Evolutionary conservation across 2,113 vertebrate species (phyloP).

Genomic region (Gasterosteus aculeatus): DNA sequence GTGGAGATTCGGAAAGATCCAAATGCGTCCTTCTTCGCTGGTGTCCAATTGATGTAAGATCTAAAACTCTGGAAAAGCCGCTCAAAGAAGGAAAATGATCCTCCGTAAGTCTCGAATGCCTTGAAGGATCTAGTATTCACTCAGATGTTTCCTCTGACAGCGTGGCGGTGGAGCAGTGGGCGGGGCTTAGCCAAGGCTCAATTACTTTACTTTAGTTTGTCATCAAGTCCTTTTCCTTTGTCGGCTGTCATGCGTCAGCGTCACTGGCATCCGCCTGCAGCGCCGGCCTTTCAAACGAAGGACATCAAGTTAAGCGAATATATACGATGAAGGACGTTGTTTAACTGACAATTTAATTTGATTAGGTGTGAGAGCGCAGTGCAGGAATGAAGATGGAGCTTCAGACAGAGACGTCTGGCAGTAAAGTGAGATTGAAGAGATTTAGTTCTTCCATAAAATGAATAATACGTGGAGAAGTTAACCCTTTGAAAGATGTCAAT

Average conservation of each 20-base stretch:
- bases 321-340: slow-evolving; percentile 18
- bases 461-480: slow-evolving; percentile 23
- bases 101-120: background rate
- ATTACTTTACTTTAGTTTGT: background rate
- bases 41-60: slow-evolving; percentile 6
- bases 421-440: background rate
- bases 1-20: background rate
- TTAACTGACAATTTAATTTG: slow-evolving; percentile 23
- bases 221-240: background rate
- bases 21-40: background rate
- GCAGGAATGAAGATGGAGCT: slow-evolving; percentile 27
- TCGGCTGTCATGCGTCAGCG: background rate
- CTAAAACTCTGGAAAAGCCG: background rate
- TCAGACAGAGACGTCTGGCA: background rate
- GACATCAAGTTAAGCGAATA: slow-evolving; percentile 12
- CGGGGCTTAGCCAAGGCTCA: background rate
- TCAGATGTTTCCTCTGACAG: no score
- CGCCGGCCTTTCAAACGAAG: background rate
- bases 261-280: background rate
- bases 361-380: slow-evolving; percentile 23
- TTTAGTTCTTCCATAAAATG: slow-evolving; percentile 29
- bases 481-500: slow-evolving; percentile 41
- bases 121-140: no score
- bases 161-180: background rate
- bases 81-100: background rate